phyloP scores from a whole-genome alignment of 2,888 invertebrate species.

The Tromatobia lineatoria region DNA sequence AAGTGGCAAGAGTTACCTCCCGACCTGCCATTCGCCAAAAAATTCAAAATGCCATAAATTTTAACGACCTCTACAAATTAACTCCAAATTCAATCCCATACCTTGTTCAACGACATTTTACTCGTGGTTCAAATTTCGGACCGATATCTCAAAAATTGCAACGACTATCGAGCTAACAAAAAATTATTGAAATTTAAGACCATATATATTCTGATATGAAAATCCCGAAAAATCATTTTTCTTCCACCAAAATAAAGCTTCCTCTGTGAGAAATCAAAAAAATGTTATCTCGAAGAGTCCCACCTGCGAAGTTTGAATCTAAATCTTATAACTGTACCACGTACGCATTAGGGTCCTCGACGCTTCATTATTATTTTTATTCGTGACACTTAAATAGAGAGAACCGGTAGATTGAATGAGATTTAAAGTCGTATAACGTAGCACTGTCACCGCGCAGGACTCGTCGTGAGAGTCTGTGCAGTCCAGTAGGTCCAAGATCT shows the following conservation, averaged over 20 bases:
- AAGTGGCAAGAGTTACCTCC: too few species aligned
- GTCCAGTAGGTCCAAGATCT: constrained; percentile 35
- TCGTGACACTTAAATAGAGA: constrained; percentile 15
- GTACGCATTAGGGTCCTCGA: background rate
- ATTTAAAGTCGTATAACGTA: constrained; percentile 43
- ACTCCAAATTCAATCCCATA: too few species aligned
- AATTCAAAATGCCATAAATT: too few species aligned
- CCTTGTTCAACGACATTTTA: too few species aligned
- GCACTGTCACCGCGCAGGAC: constrained; percentile 29
- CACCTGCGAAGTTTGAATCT: background rate
- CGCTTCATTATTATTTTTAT: constrained; percentile 25
- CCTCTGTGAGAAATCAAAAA: background rate
- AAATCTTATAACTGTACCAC: constrained; percentile 6
- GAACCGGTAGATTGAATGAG: constrained; percentile 10
- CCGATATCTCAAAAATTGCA: too few species aligned
- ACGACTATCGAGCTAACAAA: too few species aligned
- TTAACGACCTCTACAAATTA: too few species aligned
- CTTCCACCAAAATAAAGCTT: too few species aligned
- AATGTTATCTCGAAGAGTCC: background rate
- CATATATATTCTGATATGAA: too few species aligned
- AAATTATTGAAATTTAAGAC: too few species aligned
- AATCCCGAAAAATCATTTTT: background rate
- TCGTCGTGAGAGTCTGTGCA: constrained; percentile 22
- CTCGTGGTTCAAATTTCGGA: too few species aligned
- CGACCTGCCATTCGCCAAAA: too few species aligned